These are phyloP conservation scores for Trachythela sp. DNA, from an alignment of 64 coral and sea anemone species.

Conservation along the genomic window DNA sequence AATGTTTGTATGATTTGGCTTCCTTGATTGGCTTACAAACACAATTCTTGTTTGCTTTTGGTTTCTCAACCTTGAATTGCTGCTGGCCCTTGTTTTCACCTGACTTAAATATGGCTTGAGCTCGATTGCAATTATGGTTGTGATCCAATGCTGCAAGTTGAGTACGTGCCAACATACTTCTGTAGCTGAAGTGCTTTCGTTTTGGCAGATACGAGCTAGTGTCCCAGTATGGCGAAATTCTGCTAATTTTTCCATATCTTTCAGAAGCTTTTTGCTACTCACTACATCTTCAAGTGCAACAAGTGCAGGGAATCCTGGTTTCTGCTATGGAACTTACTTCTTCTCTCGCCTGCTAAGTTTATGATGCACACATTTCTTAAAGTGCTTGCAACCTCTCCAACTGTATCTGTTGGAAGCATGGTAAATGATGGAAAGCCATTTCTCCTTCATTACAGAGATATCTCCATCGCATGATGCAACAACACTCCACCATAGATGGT, in stretches of 20 bases:
- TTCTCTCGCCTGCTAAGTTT: slow-evolving; percentile 24
- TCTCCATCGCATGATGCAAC: slow-evolving; percentile 41
- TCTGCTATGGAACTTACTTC: slow-evolving; percentile 11
- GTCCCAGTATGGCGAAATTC: slow-evolving; percentile 34
- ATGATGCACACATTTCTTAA: slow-evolving; percentile 47
- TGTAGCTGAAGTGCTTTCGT: slow-evolving; percentile 7
- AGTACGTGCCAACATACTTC: neutral
- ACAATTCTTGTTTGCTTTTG: neutral
- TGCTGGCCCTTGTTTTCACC: neutral
- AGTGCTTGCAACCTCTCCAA: slow-evolving; percentile 22
- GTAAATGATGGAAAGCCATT: slow-evolving; percentile 46
- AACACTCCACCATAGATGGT: slow-evolving; percentile 57
- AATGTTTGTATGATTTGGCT: neutral
- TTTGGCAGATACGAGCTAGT: slow-evolving; percentile 18
- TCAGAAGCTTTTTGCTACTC: neutral
- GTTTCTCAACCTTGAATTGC: neutral
- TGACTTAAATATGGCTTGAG: neutral
- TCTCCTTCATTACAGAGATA: slow-evolving; percentile 42
- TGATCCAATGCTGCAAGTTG: slow-evolving; percentile 9
- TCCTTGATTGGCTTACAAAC: slow-evolving; percentile 12
- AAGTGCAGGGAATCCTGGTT: neutral
- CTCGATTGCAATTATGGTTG: neutral
- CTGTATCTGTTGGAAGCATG: slow-evolving; percentile 40
- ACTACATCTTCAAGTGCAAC: slow-evolving; percentile 32
- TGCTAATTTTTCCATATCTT: slow-evolving; percentile 39